Evolutionary conservation across 1,140 invertebrate species (phyloP).

Genomic region (Atta colombica): DNA sequence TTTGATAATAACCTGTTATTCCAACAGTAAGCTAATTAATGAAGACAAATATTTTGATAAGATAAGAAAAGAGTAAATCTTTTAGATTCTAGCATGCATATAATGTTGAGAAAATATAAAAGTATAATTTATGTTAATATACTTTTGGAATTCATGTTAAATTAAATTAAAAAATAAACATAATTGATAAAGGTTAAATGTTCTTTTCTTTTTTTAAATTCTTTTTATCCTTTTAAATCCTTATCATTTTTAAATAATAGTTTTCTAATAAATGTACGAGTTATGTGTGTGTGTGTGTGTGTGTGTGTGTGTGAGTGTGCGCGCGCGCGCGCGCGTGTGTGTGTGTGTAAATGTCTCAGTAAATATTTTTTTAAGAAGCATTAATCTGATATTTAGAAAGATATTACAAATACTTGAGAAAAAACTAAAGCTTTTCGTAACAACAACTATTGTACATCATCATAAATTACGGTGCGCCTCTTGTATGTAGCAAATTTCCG

Average conservation of each 20-base stretch:
- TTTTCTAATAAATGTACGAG: too few relatives aligned
- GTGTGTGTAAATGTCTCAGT: too few relatives aligned
- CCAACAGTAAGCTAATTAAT: background rate
- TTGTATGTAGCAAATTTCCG: background rate
- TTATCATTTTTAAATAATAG: too few relatives aligned
- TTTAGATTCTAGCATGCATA: too few relatives aligned
- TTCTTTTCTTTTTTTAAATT: too few relatives aligned
- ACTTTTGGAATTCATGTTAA: background rate
- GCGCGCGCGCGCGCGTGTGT: too few relatives aligned
- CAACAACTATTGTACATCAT: too few relatives aligned
- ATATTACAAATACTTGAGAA: background rate
- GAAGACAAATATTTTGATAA: background rate
- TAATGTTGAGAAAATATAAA: background rate
- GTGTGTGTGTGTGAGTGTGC: too few relatives aligned
- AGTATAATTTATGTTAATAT: background rate
- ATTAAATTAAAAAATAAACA: background rate
- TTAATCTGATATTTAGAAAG: too few relatives aligned
- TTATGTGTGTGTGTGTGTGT: too few relatives aligned
- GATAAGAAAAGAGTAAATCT: background rate
- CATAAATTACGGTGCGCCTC: background rate
- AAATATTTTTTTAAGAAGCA: too few relatives aligned
- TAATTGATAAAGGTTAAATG: background rate
- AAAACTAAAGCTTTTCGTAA: background rate
- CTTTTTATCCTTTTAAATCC: too few relatives aligned
- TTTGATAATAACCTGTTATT: background rate